Base-by-base conservation (phyloP, 2,888 invertebrate species). In the Mesoligia furuncula region DNA sequence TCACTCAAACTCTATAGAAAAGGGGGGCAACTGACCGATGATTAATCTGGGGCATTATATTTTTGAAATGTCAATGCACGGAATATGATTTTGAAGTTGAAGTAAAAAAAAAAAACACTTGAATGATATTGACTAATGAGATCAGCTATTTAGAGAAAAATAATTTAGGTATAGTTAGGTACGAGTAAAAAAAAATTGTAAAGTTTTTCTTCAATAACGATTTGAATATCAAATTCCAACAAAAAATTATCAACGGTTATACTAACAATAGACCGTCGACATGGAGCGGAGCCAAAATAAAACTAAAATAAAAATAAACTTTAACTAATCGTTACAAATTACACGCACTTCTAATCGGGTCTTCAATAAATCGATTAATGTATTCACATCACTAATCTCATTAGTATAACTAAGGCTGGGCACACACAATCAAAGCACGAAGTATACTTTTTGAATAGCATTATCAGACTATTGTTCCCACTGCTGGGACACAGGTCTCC, bases 361-460 rank as follows among this genome's bases (percentile, higher is more conserved):
- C 27, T n/a, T 75, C 54, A 73, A 85, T 77, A 85, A 85, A 85
- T 85, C 87, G 83, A 83, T 87, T 83, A 85, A 86, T 85, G 83
- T 87, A 83, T 87, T 65, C 78, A 86, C 73, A 84, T 87, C 79
- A 85, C 75, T 85, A 77, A 83, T 87, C 83, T 64, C 68, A 83
- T 87, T 87, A 79, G 73, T 77, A 7, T 31, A 51, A 51, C 11
- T 84, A 77, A 86, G 61, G 75, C 71, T 8, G 17, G 3, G 54
- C 1, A 15, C 51, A 86, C 81, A 86, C 51, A 2, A 3, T 6
- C 0, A 9, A 4, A 6, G 2, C 8, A 7, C 0, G 0, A 67
- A 61, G 27, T 24, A 20, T 11, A 27, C 0, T 61, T 31, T 54
- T 54, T 54, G 24, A 54, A 54, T 54, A 54, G n/a, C 4, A 54